phyloP scores from a whole-genome alignment of 2,797 vertebrate species.

The Rousettus madagascariensis region DNA sequence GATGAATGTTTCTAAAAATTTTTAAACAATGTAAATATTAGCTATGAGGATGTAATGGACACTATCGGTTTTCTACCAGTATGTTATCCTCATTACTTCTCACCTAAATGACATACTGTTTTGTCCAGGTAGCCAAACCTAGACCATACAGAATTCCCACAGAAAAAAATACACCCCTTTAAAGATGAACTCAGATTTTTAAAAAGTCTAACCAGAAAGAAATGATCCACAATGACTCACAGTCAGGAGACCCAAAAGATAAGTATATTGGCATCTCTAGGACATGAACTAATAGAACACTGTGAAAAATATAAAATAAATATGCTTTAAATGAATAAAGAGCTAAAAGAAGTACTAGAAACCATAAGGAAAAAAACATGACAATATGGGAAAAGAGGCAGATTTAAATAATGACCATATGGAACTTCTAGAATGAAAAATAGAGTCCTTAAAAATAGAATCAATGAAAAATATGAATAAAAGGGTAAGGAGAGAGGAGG shows the following conservation, averaged over 20 bases:
- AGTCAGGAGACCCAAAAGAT: not conserved
- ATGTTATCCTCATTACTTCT: not conserved
- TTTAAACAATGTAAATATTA: not conserved
- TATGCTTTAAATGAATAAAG: conserved; percentile 18
- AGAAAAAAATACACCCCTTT: not conserved
- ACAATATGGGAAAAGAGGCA: conserved; percentile 32
- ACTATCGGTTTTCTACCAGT: not conserved
- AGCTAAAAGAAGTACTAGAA: conserved; percentile 22
- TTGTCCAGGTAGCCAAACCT: not conserved
- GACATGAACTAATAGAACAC: not conserved
- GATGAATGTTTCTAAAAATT: not conserved
- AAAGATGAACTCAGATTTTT: not conserved
- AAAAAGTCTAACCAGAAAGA: not conserved
- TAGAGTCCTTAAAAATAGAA: conserved; percentile 47
- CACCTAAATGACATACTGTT: not conserved
- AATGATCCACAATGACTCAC: not conserved
- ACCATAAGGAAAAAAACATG: conserved; percentile 6
- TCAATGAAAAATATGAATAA: conserved; percentile 44
- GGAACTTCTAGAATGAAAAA: conserved; percentile 41
- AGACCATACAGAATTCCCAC: not conserved
- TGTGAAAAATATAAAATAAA: conserved; percentile 32
- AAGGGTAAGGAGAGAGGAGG: not conserved
- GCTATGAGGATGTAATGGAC: not conserved
- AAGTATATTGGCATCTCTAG: not conserved
- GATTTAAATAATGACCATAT: conserved; percentile 60